phyloP scores from a whole-genome alignment of 2,888 invertebrate species.

The Exocentrus adspersus region DNA sequence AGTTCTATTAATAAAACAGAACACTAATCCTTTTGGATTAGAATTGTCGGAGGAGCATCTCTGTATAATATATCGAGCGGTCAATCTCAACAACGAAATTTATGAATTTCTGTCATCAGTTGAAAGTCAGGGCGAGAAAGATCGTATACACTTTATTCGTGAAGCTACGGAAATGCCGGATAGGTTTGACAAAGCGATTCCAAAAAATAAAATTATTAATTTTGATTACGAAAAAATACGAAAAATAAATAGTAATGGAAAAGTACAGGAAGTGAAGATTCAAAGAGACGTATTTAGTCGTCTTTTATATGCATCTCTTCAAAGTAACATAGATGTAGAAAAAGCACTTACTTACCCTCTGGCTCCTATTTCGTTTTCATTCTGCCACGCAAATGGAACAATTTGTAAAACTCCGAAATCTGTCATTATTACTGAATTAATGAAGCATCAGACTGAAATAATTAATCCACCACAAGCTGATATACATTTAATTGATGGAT shows the following conservation, averaged over 20 bases:
- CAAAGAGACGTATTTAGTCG: too few relatives aligned
- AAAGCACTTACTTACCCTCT: conserved; percentile 48
- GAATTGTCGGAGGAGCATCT: too few relatives aligned
- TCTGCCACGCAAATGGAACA: conserved; percentile 48
- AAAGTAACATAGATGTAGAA: conserved; percentile 46
- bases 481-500: conserved; percentile 47
- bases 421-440: conserved; percentile 41
- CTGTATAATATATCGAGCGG: not conserved
- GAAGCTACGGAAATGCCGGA: conserved; percentile 37
- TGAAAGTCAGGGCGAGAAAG: conserved; percentile 43
- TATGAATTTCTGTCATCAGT: conserved; percentile 45
- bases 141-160: conserved; percentile 39
- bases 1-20: too few relatives aligned
- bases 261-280: too few relatives aligned
- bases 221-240: conserved; percentile 41
- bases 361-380: conserved; percentile 44
- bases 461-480: conserved; percentile 42
- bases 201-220: conserved; percentile 45
- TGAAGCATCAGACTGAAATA: conserved; percentile 37
- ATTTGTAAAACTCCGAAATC: conserved; percentile 48
- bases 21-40: too few relatives aligned
- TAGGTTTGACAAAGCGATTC: conserved; percentile 48
- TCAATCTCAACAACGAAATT: not conserved
- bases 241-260: conserved; percentile 46
- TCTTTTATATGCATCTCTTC: too few relatives aligned